Evolutionary conservation across 2,797 vertebrate genomes (phyloP).

Genomic region (Cryptoblepharus egeriae): DNA sequence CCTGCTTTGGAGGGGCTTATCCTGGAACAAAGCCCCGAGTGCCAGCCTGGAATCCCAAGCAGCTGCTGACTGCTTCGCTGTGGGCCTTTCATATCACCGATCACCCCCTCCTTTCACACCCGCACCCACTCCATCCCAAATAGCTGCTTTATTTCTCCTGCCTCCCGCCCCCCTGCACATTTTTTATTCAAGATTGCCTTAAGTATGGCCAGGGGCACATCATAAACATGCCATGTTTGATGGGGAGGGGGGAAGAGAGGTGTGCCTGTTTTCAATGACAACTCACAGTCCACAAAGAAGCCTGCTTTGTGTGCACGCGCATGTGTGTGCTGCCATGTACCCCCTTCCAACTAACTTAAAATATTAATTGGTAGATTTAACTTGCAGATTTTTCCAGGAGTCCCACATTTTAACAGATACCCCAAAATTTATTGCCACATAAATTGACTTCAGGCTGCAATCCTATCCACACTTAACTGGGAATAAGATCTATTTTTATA

Average conservation of each 20-base stretch:
- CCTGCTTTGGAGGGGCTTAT: constrained; percentile 17
- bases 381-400: neutral
- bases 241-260: neutral
- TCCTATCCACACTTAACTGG: too few species aligned
- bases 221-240: neutral
- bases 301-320: too few species aligned
- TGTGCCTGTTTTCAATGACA: neutral
- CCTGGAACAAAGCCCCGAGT: constrained; percentile 26
- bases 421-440: neutral
- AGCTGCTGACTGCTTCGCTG: constrained; percentile 17
- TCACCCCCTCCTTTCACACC: too few species aligned
- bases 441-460: too few species aligned
- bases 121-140: neutral
- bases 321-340: too few species aligned
- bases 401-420: too few species aligned
- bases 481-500: too few species aligned
- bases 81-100: neutral
- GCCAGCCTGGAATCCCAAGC: constrained; percentile 39
- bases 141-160: neutral
- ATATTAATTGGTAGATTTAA: too few species aligned
- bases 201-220: constrained; percentile 2
- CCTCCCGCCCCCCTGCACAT: neutral
- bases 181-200: constrained; percentile 18
- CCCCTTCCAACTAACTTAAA: neutral
- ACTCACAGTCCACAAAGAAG: too few species aligned